Conservation (phyloP, 2,797 vertebrate species). For the Poecile montanus region DNA sequence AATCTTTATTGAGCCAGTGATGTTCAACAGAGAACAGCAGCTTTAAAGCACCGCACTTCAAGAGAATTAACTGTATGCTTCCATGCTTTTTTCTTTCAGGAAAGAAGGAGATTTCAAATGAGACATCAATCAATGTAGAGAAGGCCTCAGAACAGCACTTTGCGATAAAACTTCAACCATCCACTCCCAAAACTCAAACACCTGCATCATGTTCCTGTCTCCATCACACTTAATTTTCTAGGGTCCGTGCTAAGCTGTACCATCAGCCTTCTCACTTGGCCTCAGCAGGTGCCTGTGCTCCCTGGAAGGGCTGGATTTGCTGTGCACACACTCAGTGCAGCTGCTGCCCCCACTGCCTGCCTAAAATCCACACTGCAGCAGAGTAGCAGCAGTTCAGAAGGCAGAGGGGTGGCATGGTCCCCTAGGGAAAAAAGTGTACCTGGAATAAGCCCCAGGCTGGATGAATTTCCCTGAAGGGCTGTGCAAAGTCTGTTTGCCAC, state of each 20-base stretch:
- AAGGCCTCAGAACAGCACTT: background rate
- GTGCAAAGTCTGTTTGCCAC: background rate
- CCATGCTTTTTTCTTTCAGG: background rate
- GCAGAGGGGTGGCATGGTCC: background rate
- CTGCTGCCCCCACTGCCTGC: background rate
- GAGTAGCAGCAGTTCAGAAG: background rate
- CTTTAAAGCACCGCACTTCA: background rate
- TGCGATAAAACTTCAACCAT: background rate
- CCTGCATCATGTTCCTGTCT: background rate
- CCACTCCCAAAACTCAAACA: background rate
- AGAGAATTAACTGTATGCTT: constrained; percentile 15
- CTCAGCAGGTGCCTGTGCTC: background rate
- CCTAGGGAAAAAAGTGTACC: background rate
- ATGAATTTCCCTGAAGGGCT: background rate
- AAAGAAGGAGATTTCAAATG: constrained; percentile 21
- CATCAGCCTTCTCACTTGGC: background rate
- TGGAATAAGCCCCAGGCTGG: background rate
- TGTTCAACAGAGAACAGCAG: background rate
- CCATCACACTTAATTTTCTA: background rate
- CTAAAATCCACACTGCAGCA: background rate
- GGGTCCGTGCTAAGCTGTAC: background rate
- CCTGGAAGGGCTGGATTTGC: background rate
- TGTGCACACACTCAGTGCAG: fast-evolving
- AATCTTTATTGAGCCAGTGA: background rate
- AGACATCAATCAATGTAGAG: constrained; percentile 1